Conservation (phyloP, 2,113 vertebrate genomes). For the Poeciliopsis occidentalis region DNA sequence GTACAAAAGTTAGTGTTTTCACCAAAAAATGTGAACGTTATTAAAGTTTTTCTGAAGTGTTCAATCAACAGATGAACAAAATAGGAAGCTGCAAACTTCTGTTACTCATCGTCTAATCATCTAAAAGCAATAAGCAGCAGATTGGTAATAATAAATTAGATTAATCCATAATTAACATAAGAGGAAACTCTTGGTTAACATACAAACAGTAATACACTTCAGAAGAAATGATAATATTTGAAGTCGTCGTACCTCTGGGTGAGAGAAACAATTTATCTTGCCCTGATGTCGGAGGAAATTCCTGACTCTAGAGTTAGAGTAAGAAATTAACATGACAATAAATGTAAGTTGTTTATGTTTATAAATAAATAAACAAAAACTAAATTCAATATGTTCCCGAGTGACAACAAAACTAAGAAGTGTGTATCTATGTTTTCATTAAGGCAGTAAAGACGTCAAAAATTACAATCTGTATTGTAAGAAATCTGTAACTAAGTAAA, state of each 20-base stretch:
- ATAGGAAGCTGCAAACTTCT: too few relatives aligned
- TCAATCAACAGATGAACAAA: too few relatives aligned
- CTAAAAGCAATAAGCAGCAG: background rate
- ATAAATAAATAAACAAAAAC: too few relatives aligned
- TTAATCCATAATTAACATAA: background rate
- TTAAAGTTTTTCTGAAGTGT: background rate
- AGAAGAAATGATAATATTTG: slow-evolving; percentile 48
- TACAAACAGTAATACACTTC: background rate
- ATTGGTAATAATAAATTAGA: background rate
- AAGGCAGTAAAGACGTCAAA: too few relatives aligned
- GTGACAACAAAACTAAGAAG: too few relatives aligned
- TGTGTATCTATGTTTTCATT: too few relatives aligned
- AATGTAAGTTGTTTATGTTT: background rate
- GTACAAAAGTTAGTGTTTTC: background rate
- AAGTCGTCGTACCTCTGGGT: slow-evolving; percentile 36
- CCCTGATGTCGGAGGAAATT: slow-evolving; percentile 27
- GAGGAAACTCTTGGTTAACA: too few relatives aligned
- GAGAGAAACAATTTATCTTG: slow-evolving; percentile 49
- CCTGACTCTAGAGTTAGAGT: background rate
- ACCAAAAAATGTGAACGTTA: background rate
- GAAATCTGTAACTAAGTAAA: too few relatives aligned
- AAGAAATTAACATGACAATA: background rate
- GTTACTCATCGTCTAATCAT: too few relatives aligned
- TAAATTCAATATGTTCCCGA: too few relatives aligned
- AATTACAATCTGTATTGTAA: too few relatives aligned